Evolutionary conservation across 1,140 invertebrate species (phyloP).

Genomic region (Heliconius melpomene): DNA sequence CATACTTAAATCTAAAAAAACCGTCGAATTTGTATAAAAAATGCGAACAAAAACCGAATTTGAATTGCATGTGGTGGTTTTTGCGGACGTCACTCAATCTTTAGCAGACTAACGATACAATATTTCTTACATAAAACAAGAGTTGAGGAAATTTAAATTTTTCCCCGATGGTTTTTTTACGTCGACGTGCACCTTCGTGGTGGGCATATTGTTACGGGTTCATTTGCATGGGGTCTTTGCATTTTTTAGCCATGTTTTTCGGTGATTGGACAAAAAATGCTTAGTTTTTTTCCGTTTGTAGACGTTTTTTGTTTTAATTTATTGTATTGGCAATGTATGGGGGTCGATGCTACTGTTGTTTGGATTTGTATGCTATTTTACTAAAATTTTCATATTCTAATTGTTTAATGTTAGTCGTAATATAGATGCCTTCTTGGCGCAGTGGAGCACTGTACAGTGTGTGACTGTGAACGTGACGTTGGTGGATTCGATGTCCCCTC

Average conservation of each 20-base stretch:
- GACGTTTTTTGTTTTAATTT: slow-evolving; percentile 37
- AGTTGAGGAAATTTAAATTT: slow-evolving; percentile 64
- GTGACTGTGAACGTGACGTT: too few species aligned
- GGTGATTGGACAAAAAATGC: slow-evolving; percentile 63
- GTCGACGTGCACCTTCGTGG: slow-evolving; percentile 48
- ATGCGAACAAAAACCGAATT: slow-evolving; percentile 59
- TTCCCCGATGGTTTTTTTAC: slow-evolving; percentile 28
- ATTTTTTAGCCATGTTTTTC: slow-evolving; percentile 61
- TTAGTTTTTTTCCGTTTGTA: slow-evolving; percentile 49
- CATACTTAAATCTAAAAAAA: slow-evolving; percentile 54
- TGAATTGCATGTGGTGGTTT: slow-evolving; percentile 58
- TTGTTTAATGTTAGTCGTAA: too few species aligned
- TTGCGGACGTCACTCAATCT: slow-evolving; percentile 58
- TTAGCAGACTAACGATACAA: slow-evolving; percentile 66
- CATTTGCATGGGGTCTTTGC: slow-evolving; percentile 61
- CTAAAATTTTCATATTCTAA: too few species aligned
- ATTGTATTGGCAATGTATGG: slow-evolving; percentile 41
- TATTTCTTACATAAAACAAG: slow-evolving; percentile 54
- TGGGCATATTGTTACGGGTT: slow-evolving; percentile 68
- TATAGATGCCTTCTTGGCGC: too few species aligned
- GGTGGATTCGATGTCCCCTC: too few species aligned
- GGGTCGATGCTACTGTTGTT: slow-evolving; percentile 37
- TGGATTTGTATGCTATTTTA: neutral
- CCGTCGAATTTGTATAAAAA: slow-evolving; percentile 56
- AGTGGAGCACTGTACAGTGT: too few species aligned